Conservation (phyloP, 2,888 invertebrate species). For the Mantis religiosa region DNA sequence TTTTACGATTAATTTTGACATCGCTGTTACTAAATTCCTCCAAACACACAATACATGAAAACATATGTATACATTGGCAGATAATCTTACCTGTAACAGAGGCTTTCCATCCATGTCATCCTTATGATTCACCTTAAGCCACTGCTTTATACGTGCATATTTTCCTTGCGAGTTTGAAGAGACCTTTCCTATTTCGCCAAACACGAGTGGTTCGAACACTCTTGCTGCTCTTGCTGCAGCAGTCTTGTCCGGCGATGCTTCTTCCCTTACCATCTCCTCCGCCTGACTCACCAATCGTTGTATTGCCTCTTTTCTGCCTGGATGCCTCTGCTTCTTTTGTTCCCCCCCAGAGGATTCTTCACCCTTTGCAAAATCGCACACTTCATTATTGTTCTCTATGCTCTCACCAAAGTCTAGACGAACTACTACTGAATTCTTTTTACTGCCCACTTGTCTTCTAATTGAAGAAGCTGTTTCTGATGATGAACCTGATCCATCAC, state of each 20-base stretch:
- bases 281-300: conserved; percentile 74
- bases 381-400: background rate
- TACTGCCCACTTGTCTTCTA: conserved; percentile 32
- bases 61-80: no score
- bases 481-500: conserved; percentile 10
- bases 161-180: conserved; percentile 50
- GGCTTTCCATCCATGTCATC: conserved; percentile 27
- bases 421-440: conserved; percentile 38
- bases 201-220: conserved; percentile 51
- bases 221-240: conserved; percentile 43
- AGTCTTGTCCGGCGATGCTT: conserved; percentile 40
- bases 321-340: conserved; percentile 38
- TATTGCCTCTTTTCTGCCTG: conserved; percentile 60
- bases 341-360: conserved; percentile 46
- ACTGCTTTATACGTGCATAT: conserved; percentile 65
- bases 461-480: conserved; percentile 44
- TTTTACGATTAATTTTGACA: no score
- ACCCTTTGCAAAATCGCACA: conserved; percentile 35
- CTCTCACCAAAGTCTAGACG: conserved; percentile 38
- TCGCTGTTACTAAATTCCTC: no score
- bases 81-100: background rate
- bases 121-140: conserved; percentile 46
- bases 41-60: no score
- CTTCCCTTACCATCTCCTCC: conserved; percentile 69
- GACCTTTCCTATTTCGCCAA: conserved; percentile 49